Evolutionary conservation across 2,888 invertebrate genomes (phyloP).

Genomic region (Caradrina kadenii): DNA sequence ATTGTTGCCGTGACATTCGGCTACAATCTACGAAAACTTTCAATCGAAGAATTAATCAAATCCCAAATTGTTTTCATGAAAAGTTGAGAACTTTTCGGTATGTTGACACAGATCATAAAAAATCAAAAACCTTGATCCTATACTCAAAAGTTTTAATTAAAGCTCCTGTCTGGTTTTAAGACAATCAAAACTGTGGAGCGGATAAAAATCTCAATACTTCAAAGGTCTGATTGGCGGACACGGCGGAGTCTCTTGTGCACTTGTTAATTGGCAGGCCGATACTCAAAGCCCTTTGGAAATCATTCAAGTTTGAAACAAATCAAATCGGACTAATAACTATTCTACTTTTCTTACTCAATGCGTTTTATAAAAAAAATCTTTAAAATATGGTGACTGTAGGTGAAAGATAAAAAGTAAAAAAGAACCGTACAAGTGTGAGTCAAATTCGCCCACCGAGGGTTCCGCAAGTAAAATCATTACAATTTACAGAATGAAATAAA

Average conservation of each 20-base stretch:
- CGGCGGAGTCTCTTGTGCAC: constrained; percentile 18
- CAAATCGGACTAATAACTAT: constrained; percentile 24
- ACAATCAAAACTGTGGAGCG: not conserved
- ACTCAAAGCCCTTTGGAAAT: constrained; percentile 37
- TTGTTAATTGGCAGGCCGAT: constrained; percentile 43
- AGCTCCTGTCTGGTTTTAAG: not conserved
- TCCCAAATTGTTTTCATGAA: not conserved
- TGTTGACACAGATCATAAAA: not conserved
- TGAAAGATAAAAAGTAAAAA: not conserved
- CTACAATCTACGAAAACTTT: not conserved
- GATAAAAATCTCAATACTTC: constrained; percentile 42
- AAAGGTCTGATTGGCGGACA: constrained; percentile 26
- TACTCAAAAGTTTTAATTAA: not conserved
- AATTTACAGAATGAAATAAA: too few relatives aligned
- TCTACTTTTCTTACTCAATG: not conserved
- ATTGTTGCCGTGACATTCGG: not conserved
- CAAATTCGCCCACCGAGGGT: too few relatives aligned
- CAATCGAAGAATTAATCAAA: constrained; percentile 15
- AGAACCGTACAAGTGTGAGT: too few relatives aligned
- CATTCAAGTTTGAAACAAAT: constrained; percentile 41
- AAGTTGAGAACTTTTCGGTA: too few relatives aligned
- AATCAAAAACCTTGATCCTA: too few relatives aligned
- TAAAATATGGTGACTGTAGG: constrained; percentile 1
- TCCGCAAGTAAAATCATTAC: too few relatives aligned
- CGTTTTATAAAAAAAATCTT: not conserved